phyloP scores from a whole-genome alignment of 2,797 vertebrate genomes.

The Acropternis orthonyx region DNA sequence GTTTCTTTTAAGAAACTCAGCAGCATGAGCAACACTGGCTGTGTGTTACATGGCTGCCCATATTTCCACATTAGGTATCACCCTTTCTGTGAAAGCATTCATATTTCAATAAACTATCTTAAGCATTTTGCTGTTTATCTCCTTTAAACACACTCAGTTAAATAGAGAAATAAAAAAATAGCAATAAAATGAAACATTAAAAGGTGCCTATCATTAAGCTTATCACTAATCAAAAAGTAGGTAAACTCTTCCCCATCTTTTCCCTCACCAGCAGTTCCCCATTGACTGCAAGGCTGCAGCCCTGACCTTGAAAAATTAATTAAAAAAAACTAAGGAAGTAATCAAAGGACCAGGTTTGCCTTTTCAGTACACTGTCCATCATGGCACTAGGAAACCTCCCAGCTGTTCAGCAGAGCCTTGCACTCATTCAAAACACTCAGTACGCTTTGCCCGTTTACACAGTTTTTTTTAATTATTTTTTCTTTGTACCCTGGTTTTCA shows the following conservation, averaged over 20 bases:
- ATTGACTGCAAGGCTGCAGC: neutral
- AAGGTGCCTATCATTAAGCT: neutral
- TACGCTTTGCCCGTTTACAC: neutral
- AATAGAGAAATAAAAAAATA: neutral
- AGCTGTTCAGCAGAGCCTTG: neutral
- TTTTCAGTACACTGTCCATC: neutral
- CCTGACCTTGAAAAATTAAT: neutral
- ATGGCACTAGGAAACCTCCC: neutral
- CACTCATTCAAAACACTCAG: neutral
- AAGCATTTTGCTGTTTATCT: neutral
- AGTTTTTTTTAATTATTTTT: no score
- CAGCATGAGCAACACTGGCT: neutral
- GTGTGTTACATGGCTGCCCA: accelerated
- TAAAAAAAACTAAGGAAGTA: neutral
- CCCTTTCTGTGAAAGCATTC: neutral
- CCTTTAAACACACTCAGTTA: neutral
- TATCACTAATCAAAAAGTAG: neutral
- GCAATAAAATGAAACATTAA: neutral
- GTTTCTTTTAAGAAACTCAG: neutral
- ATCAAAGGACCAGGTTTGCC: neutral
- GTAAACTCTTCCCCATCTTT: neutral
- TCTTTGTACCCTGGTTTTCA: neutral
- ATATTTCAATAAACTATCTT: neutral
- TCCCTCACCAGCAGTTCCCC: neutral
- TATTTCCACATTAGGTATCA: neutral